These are phyloP conservation scores for Otis tarda DNA, from an alignment of 2,113 vertebrate species.

Conservation along the genomic window DNA sequence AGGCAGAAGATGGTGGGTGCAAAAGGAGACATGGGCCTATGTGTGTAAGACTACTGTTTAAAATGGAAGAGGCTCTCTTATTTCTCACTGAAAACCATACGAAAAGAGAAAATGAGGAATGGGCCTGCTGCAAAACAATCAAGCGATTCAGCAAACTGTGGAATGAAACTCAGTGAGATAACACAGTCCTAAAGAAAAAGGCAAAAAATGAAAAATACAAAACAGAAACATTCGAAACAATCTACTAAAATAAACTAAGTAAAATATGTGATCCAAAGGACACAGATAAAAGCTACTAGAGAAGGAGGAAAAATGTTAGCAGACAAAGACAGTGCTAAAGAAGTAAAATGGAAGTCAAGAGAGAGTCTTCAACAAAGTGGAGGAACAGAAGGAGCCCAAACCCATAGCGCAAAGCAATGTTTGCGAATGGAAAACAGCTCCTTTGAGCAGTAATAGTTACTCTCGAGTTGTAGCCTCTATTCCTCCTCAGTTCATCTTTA, in stretches of 20 bases:
- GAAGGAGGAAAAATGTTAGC: constrained; percentile 76
- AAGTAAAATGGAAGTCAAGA: constrained; percentile 82
- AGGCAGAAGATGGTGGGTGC: constrained; percentile 47
- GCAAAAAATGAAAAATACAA: constrained; percentile 67
- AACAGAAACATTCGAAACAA: constrained; percentile 74
- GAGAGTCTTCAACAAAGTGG: constrained; percentile 82
- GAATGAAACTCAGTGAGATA: constrained; percentile 74
- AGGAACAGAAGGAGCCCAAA: constrained; percentile 84
- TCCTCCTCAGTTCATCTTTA: constrained; percentile 99
- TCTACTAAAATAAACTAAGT: constrained; percentile 71
- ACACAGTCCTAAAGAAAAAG: constrained; percentile 73
- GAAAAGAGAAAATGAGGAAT: constrained; percentile 69
- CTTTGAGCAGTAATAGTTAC: constrained; percentile 97
- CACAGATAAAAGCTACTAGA: constrained; percentile 76
- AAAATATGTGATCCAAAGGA: constrained; percentile 75
- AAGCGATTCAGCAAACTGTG: constrained; percentile 70
- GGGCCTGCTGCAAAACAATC: constrained; percentile 74
- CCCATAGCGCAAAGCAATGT: constrained; percentile 84
- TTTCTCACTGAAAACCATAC: constrained; percentile 72
- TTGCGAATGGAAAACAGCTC: constrained; percentile 90
- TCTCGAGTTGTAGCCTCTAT: constrained; percentile 98
- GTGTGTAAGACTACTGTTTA: constrained; percentile 48
- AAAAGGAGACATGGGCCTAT: constrained; percentile 63
- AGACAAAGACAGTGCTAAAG: constrained; percentile 82
- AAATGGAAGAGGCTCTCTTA: constrained; percentile 73